Evolutionary conservation across 2,113 vertebrate genomes (phyloP).

Genomic region (Strigops habroptila): DNA sequence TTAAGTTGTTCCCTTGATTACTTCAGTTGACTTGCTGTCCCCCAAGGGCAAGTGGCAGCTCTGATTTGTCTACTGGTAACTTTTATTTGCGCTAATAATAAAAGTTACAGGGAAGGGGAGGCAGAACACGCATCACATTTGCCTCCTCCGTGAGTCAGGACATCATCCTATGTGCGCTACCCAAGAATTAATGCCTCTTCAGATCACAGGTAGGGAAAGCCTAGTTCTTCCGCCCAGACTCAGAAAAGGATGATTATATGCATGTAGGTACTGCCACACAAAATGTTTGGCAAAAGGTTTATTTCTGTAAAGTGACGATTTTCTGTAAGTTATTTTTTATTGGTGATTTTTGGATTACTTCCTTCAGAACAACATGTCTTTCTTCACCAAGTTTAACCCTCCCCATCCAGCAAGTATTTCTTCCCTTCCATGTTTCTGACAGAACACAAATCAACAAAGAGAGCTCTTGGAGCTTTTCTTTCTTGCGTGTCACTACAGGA

Average conservation of each 20-base stretch:
- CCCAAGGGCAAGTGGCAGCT: constrained; percentile 43
- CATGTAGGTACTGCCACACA: background rate
- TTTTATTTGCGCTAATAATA: constrained; percentile 47
- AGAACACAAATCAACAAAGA: background rate
- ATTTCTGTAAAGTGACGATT: background rate
- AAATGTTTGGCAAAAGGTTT: background rate
- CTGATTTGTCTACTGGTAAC: constrained; percentile 34
- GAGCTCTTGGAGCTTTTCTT: background rate
- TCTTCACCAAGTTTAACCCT: background rate
- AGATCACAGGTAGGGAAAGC: background rate
- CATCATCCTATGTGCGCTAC: background rate
- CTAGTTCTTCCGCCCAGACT: background rate
- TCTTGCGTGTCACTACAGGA: background rate
- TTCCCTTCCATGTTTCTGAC: background rate
- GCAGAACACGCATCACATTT: background rate
- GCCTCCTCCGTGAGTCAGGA: constrained; percentile 11
- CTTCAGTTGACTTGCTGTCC: background rate
- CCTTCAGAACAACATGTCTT: background rate
- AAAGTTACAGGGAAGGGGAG: background rate
- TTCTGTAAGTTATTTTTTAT: background rate
- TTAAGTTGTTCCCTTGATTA: background rate
- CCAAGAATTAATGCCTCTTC: background rate
- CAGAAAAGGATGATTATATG: rapidly evolving
- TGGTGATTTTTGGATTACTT: background rate
- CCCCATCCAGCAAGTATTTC: background rate